Percentiles rank a stretch among this genome's conserved stretches.
These are phyloP conservation scores for Nannospalax galili DNA, from an alignment of 2,113 vertebrate species.

Conservation along the genomic window DNA sequence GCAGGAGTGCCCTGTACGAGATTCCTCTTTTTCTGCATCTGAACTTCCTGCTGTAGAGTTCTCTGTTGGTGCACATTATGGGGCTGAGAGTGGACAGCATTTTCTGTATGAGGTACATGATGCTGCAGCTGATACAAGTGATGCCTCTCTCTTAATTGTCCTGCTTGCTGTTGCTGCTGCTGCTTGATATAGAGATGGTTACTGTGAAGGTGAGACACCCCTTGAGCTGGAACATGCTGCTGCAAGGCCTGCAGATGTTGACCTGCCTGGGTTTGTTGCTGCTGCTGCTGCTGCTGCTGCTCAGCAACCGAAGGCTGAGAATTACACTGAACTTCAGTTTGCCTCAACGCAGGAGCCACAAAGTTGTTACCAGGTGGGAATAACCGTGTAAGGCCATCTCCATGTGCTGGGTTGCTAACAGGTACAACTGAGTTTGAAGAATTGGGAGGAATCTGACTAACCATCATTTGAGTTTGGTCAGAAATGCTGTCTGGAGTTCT, in stretches of 20 bases:
- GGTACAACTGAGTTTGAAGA: slow-evolving; percentile 88
- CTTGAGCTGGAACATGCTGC: slow-evolving; percentile 89
- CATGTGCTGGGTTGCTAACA: slow-evolving; percentile 85
- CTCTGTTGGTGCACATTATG: slow-evolving; percentile 93
- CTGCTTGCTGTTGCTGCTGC: slow-evolving; percentile 85
- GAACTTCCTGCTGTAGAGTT: slow-evolving; percentile 93
- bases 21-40: slow-evolving; percentile 95
- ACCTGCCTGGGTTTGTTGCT: slow-evolving; percentile 86
- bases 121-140: slow-evolving; percentile 95
- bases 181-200: slow-evolving; percentile 91
- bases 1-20: slow-evolving; percentile 91
- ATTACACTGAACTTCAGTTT: slow-evolving; percentile 90
- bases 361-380: slow-evolving; percentile 92
- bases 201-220: slow-evolving; percentile 90
- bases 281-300: slow-evolving; percentile 90
- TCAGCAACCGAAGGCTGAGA: slow-evolving; percentile 90
- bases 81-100: slow-evolving; percentile 84
- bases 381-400: slow-evolving; percentile 88
- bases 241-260: slow-evolving; percentile 92
- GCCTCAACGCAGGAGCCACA: slow-evolving; percentile 87
- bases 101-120: slow-evolving; percentile 92
- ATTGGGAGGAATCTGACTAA: slow-evolving; percentile 89
- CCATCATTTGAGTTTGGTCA: slow-evolving; percentile 93
- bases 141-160: slow-evolving; percentile 90
- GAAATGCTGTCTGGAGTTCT: slow-evolving; percentile 82